Conservation (phyloP, 30 jellyfish, hydroid and myxozoan genomes). For the Hydractinia echinata region DNA sequence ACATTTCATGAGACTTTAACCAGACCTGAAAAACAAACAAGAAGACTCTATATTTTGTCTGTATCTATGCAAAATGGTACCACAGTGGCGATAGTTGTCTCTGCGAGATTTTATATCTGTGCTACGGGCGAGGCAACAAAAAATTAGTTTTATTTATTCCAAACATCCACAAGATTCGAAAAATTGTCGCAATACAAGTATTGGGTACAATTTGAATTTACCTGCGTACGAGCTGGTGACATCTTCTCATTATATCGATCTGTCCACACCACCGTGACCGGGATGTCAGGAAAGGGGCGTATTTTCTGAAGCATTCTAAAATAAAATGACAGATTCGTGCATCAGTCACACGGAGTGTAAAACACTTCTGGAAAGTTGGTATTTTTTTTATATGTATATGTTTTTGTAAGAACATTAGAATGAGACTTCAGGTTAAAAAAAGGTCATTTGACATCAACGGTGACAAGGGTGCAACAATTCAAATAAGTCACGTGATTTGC, state of each 20-base stretch:
- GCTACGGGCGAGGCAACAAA: too few relatives aligned
- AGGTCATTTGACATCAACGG: too few relatives aligned
- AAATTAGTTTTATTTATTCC: too few relatives aligned
- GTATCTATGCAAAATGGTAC: not conserved
- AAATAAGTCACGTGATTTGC: too few relatives aligned
- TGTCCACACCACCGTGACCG: conserved; percentile 54
- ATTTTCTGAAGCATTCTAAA: conserved; percentile 48
- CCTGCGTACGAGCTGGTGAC: conserved; percentile 47
- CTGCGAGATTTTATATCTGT: not conserved
- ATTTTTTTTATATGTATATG: too few relatives aligned
- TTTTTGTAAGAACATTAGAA: too few relatives aligned
- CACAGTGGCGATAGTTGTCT: too few relatives aligned
- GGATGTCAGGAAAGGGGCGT: conserved; percentile 53
- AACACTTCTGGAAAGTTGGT: not conserved
- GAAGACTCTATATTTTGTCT: not conserved
- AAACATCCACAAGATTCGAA: too few relatives aligned
- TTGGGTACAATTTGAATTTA: not conserved
- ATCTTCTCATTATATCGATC: conserved; percentile 50
- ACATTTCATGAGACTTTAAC: conserved; percentile 28
- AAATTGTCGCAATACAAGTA: not conserved
- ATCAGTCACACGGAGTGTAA: not conserved
- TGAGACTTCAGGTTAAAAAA: too few relatives aligned
- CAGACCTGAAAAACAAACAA: conserved; percentile 12
- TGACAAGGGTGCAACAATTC: too few relatives aligned
- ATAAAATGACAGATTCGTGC: not conserved